Evolutionary conservation across 2,888 invertebrate genomes (phyloP).

Genomic region (Plebejus argus): DNA sequence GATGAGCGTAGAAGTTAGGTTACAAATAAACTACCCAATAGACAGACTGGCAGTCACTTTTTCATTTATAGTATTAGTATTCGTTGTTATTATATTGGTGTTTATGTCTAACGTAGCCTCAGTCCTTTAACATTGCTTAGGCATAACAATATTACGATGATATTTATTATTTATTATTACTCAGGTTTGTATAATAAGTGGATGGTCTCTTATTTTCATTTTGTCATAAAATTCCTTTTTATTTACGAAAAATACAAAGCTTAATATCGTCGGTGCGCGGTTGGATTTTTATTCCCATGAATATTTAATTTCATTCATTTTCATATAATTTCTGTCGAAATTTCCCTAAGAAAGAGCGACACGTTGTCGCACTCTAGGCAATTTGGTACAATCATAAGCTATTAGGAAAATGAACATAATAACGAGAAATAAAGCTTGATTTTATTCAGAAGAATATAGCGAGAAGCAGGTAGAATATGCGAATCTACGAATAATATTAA

Average conservation of each 20-base stretch:
- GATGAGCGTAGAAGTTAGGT: no score
- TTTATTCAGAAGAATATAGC: background rate
- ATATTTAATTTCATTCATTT: slow-evolving; percentile 27
- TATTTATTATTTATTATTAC: background rate
- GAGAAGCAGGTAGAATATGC: background rate
- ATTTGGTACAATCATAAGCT: slow-evolving; percentile 26
- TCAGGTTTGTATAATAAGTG: background rate
- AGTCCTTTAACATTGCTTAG: background rate
- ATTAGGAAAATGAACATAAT: slow-evolving; percentile 19
- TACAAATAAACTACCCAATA: no score
- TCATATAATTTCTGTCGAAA: slow-evolving; percentile 11
- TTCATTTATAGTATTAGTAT: background rate
- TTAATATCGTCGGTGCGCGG: slow-evolving; percentile 13
- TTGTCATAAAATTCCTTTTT: background rate
- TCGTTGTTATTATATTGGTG: background rate
- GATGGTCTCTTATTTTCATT: background rate
- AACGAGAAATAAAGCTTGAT: background rate
- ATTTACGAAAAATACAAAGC: slow-evolving; percentile 6
- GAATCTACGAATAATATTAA: background rate
- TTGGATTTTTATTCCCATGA: slow-evolving; percentile 21
- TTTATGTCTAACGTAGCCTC: background rate
- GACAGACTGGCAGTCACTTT: no score
- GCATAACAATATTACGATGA: background rate
- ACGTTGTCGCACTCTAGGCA: slow-evolving; percentile 21
- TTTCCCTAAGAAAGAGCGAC: slow-evolving; percentile 2